Evolutionary conservation across 2,113 vertebrate species (phyloP), one percentile per base, ranked within the genome.

Genomic region (Pseudorasbora parva): DNA sequence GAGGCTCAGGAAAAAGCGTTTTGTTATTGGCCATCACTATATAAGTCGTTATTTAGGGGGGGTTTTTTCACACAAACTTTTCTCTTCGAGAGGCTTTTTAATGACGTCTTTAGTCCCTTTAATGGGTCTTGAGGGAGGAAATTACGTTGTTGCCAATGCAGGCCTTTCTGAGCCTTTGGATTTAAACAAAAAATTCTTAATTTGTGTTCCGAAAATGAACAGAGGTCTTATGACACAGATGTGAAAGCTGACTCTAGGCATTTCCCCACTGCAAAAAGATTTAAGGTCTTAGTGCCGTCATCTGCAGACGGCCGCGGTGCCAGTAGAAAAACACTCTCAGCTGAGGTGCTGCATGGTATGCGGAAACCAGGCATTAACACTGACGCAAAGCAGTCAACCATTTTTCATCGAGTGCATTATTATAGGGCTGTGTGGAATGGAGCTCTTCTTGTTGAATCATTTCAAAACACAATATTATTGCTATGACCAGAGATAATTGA

Each of bases 361-460:
- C 89, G 91, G 88, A 87, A 86, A 86, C 85, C 86, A 89, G 82
- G 89, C 83, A 71, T 89, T 82, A 86, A 87, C 86, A 86, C 79
- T 91, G 90, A 91, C 83, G 87, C 87, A 90, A 82, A 89, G 82
- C 84, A 83, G 47, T 83, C 54, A 10, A 69, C 84, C 82, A 76
- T 87, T 88, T 81, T 62, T 69, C 84, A 82, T 86, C 75, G 66
- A 85, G 82, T 60, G 81, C 75, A 78, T 76, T 85, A 56, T 85
- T 85, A 68, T 76, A 84, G 81, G 82, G 72, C 90, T 84, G 64
- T 84, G 75, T 47, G 59, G 66, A 89, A 76, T 74, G 41, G 54
- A 37, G 66, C 78, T 62, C 80, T 82, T 73, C 9, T 71, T 86
- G 79, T 73, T 51, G 85, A 91, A 82, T 74, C 25, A 83, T 81